Percentiles rank a stretch among this genome's conserved stretches.
Evolutionary conservation across 2,113 vertebrate genomes (phyloP).

Genomic region (Entomyzon cyanotis): DNA sequence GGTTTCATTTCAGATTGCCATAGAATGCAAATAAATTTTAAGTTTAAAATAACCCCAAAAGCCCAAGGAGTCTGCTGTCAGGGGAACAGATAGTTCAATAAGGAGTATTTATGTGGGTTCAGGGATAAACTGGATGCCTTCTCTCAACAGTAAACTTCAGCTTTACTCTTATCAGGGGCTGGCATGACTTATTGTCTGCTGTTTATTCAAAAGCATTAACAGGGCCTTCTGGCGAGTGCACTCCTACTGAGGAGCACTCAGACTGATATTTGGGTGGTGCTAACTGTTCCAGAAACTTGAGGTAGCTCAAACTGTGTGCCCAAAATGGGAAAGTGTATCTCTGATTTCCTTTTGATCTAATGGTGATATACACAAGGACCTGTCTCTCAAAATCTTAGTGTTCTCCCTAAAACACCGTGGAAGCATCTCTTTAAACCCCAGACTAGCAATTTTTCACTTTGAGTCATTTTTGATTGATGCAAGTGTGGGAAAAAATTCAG

Average conservation of each 20-base stretch:
- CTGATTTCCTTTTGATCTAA: neutral
- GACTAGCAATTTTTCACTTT: neutral
- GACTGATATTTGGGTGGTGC: neutral
- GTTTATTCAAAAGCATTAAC: neutral
- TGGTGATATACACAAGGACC: fast-evolving
- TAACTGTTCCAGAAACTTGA: neutral
- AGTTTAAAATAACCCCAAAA: neutral
- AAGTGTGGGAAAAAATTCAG: neutral
- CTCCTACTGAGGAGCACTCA: neutral
- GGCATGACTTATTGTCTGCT: neutral
- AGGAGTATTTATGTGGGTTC: neutral
- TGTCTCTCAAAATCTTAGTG: neutral
- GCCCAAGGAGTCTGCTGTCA: neutral
- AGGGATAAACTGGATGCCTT: neutral
- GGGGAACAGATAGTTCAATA: neutral
- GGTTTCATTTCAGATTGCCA: neutral
- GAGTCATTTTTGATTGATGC: neutral
- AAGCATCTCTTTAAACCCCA: neutral
- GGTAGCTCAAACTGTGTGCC: neutral
- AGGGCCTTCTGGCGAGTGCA: neutral
- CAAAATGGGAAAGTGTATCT: neutral
- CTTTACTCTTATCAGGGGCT: neutral
- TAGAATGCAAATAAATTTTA: neutral
- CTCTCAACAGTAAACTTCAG: neutral
- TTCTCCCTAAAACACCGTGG: neutral